These are phyloP conservation scores for Leptopilina drosophilae DNA, from an alignment of 2,888 invertebrate species.

Conservation along the genomic window DNA sequence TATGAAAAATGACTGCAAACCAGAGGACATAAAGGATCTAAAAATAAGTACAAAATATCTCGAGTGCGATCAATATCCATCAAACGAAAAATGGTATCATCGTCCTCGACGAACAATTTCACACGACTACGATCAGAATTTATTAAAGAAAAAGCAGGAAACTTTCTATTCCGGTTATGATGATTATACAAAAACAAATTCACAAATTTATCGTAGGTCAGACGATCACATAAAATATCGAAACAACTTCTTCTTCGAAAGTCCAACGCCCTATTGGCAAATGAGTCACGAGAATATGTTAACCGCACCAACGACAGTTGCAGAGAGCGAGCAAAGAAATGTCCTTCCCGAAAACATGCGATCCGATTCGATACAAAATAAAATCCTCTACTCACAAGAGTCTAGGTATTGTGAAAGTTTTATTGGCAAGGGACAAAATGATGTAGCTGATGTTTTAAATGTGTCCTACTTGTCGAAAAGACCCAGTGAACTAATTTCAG, in stretches of 20 bases:
- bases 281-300: conserved; percentile 18
- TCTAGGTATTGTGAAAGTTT: conserved; percentile 17
- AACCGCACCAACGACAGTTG: not conserved
- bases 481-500: conserved; percentile 8
- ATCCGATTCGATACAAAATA: conserved; percentile 5
- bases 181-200: conserved; percentile 8
- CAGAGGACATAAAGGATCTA: conserved; percentile 63
- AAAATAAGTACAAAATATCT: conserved; percentile 62
- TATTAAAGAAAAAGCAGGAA: conserved; percentile 1
- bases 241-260: conserved; percentile 9
- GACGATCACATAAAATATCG: not conserved
- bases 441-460: conserved; percentile 33
- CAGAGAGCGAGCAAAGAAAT: conserved; percentile 20
- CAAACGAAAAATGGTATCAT: conserved; percentile 53
- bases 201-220: conserved; percentile 1
- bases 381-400: conserved; percentile 3
- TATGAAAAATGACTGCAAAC: conserved; percentile 57
- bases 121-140: not conserved
- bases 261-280: conserved; percentile 23
- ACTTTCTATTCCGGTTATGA: not conserved
- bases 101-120: not conserved
- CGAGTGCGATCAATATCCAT: conserved; percentile 66
- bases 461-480: conserved; percentile 18
- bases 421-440: not conserved
- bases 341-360: not conserved